Percentiles rank a stretch among this genome's conserved stretches.
These are phyloP conservation scores for Elgonia sp. DNA, from an alignment of 2,888 invertebrate species.

Conservation along the genomic window DNA sequence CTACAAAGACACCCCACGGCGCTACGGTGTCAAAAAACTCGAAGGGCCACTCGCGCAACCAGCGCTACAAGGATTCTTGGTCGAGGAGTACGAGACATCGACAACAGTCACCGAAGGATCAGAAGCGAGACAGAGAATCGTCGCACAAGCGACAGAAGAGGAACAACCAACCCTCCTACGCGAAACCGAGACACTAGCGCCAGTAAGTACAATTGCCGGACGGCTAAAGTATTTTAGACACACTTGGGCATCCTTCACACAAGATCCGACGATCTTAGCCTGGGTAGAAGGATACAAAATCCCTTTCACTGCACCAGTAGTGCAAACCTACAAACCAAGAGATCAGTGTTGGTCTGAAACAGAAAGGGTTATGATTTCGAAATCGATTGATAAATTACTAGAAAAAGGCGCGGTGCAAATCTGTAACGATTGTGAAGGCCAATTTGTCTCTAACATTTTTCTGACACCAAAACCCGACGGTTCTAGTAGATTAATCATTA, in stretches of 20 bases:
- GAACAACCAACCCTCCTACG: too few species aligned
- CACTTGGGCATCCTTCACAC: conserved; percentile 39
- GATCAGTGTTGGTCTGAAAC: background rate
- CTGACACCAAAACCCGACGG: conserved; percentile 61
- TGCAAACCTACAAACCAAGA: background rate
- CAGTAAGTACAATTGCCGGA: conserved; percentile 12
- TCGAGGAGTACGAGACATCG: too few species aligned
- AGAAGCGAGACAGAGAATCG: too few species aligned
- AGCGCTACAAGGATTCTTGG: too few species aligned
- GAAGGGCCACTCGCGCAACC: conserved; percentile 40
- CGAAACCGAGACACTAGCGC: too few species aligned
- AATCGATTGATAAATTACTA: conserved; percentile 28
- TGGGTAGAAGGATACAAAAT: conserved; percentile 67
- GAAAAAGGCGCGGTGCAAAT: conserved; percentile 40
- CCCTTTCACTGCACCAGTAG: conserved; percentile 19
- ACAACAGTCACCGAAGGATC: too few species aligned
- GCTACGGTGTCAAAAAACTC: too few species aligned
- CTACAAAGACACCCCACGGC: background rate
- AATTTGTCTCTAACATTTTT: conserved; percentile 69
- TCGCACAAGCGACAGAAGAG: too few species aligned
- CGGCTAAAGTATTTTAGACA: background rate
- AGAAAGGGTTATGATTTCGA: background rate
- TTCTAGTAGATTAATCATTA: conserved; percentile 64
- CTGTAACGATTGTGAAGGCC: conserved; percentile 26
- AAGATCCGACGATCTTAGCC: conserved; percentile 47